Evolutionary conservation across 2,888 invertebrate genomes (phyloP).

Genomic region (Ecliptopera silaceata): DNA sequence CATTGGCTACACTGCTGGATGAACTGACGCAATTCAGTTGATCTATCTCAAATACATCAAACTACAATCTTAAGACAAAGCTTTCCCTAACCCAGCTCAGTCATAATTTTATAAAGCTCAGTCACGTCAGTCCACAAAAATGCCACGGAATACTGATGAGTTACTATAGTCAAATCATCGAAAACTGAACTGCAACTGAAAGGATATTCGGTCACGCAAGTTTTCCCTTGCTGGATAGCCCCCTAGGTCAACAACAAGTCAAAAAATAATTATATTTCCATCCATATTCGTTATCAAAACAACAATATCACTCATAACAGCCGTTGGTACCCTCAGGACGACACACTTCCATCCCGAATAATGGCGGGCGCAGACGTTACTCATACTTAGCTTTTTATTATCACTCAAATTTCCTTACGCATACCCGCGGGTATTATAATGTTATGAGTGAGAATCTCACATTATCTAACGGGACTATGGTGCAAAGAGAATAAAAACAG

Average conservation of each 20-base stretch:
- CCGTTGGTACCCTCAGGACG: conserved; percentile 2
- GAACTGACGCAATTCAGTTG: too few species aligned
- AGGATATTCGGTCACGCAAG: too few species aligned
- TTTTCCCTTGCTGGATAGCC: too few species aligned
- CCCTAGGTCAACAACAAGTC: neutral
- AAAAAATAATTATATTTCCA: neutral
- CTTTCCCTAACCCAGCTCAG: too few species aligned
- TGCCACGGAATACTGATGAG: too few species aligned
- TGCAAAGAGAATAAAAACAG: conserved; percentile 30
- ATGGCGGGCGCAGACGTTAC: conserved; percentile 31
- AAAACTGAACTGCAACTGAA: too few species aligned
- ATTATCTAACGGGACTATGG: conserved; percentile 71
- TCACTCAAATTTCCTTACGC: conserved; percentile 73
- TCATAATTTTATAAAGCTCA: too few species aligned
- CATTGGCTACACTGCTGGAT: too few species aligned
- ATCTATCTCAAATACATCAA: too few species aligned
- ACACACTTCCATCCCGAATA: conserved; percentile 24
- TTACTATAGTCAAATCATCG: too few species aligned
- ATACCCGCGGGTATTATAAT: conserved; percentile 64
- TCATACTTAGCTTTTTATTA: conserved; percentile 62
- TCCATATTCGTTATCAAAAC: neutral
- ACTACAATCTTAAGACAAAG: too few species aligned
- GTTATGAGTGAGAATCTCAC: conserved; percentile 65
- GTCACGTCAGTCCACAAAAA: too few species aligned
- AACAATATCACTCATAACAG: conserved; percentile 7